Evolutionary conservation across 1,140 invertebrate genomes (phyloP), one percentile per base, ranked within the genome.

Genomic region (Tenebrio molitor): DNA sequence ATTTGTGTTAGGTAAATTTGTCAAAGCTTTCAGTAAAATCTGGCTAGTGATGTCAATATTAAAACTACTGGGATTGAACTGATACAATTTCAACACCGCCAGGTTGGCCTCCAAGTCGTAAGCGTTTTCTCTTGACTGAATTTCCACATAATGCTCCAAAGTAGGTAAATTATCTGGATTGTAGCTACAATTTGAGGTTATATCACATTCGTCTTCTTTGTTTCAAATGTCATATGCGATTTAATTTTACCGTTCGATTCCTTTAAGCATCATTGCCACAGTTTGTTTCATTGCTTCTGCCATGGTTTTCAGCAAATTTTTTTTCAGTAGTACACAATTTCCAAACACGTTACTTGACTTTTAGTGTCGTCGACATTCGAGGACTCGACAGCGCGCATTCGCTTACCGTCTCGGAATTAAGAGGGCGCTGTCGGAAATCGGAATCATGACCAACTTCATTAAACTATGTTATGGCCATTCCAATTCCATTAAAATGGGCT

Each of bases 31-130:
- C 53, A 99, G 80, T 6, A 99, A 85, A 81, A 99, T 97, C 77
- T 94, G 89, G 39, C 87, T 88, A 2, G 93, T 94, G 14, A 97
- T 92, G 50, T 92, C 89, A 44, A 90, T 87, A 80, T 97, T 92
- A 77, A 95, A 96, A 75, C 90, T 88, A n/a, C 89, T 88, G n/a
- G 95, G 95, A 84, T 97, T 97, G 77, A 98, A 95, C 84, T 98
- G 97, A 80, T 98, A 98, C 19, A 95, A 84, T 82, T 95, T 95
- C 4, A 94, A 84, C 14, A 99, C 93, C 29, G 96, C 96, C 44
- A 99, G 85, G 83, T 99, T 99, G 0, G 97, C 97, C 85, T 99
- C 97, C 76, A 99, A 85, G 83, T 99, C 97, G 80, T 99, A 99
- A 1, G 92, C 91, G 84, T 98, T 98, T 82, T 98, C 96, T 73